phyloP scores from a whole-genome alignment of 1,140 invertebrate species.

The Brachionus plicatilis region DNA sequence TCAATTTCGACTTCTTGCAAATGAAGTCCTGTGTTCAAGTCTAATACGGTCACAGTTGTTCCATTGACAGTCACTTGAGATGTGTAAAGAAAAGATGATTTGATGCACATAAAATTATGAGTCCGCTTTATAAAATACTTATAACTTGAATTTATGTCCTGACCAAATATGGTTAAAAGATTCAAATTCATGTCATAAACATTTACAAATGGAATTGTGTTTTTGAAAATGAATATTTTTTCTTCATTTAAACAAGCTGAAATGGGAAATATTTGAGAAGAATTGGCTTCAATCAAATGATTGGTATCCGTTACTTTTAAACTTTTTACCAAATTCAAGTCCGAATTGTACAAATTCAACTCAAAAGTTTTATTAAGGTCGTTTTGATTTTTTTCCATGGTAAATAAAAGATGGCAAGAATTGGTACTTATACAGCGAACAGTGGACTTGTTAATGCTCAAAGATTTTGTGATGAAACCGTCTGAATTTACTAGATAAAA shows the following conservation, averaged over 20 bases:
- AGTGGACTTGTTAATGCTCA: background rate
- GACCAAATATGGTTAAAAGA: background rate
- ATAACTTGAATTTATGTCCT: background rate
- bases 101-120: background rate
- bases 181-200: slow-evolving; percentile 28
- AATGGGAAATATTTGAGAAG: background rate
- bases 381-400: background rate
- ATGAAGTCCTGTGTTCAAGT: background rate
- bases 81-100: background rate
- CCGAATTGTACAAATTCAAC: background rate
- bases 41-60: background rate
- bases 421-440: slow-evolving; percentile 11
- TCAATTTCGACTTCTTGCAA: background rate
- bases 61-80: background rate
- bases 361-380: background rate
- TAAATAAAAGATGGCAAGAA: background rate
- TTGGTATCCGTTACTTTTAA: background rate
- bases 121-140: slow-evolving; percentile 9
- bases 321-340: background rate
- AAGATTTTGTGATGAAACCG: background rate
- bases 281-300: background rate
- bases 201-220: slow-evolving; percentile 18
- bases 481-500: background rate
- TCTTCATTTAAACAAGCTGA: background rate
- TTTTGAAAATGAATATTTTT: slow-evolving; percentile 11